phyloP scores from a whole-genome alignment of 2,113 vertebrate genomes.

The Gymnocephalus cernua region DNA sequence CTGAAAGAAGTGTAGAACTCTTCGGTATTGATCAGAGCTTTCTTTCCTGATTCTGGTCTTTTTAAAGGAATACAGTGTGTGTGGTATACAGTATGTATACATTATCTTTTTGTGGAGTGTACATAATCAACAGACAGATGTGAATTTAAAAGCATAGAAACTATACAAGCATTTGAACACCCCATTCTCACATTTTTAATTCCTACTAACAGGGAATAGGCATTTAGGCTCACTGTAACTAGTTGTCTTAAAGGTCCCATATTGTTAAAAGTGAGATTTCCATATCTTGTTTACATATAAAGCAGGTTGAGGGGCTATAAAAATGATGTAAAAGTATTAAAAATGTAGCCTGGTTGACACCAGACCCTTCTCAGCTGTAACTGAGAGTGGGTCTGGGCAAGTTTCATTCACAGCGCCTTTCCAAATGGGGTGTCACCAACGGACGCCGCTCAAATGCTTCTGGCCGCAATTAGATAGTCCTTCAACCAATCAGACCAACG shows the following conservation, averaged over 20 bases:
- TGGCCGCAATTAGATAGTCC: too few relatives aligned
- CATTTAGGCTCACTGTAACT: background rate
- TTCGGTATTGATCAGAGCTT: conserved; percentile 88
- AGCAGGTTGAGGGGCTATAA: too few relatives aligned
- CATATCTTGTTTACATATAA: too few relatives aligned
- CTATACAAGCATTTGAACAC: background rate
- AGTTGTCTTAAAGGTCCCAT: background rate
- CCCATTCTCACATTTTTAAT: background rate
- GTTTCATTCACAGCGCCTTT: too few relatives aligned
- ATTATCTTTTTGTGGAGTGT: background rate
- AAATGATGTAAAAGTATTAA: too few relatives aligned
- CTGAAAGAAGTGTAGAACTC: conserved; percentile 88
- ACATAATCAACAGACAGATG: conserved; percentile 4
- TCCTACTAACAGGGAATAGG: background rate
- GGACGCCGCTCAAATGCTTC: too few relatives aligned
- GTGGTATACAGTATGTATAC: background rate
- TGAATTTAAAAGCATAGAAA: background rate
- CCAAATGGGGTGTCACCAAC: too few relatives aligned
- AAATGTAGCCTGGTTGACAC: too few relatives aligned
- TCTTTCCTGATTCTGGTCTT: background rate
- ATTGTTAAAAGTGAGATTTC: too few relatives aligned
- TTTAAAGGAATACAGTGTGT: background rate
- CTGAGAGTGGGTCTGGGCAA: too few relatives aligned
- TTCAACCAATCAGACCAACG: too few relatives aligned
- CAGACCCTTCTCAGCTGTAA: too few relatives aligned